A percentile compares a stretch with the other conserved stretches of the same genome.
Conservation (phyloP, 2,113 vertebrate genomes). For the Myanophis thanlyinensis region DNA sequence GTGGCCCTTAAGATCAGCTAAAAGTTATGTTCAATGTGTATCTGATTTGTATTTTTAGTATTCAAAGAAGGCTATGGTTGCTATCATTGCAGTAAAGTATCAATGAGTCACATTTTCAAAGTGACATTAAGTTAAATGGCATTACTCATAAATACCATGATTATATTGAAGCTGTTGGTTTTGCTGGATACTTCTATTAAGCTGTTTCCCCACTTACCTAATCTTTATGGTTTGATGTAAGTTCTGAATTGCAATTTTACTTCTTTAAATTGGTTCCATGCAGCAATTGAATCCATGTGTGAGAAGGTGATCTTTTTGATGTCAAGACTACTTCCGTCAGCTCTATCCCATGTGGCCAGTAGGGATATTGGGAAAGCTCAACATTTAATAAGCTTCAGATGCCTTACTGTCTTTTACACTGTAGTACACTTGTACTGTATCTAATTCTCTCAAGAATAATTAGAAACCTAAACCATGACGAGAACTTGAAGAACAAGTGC, state of each 20-base stretch:
- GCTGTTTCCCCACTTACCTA: not conserved
- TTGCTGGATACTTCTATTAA: not conserved
- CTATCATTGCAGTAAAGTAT: not conserved
- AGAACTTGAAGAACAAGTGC: not conserved
- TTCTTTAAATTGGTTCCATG: not conserved
- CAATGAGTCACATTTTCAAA: not conserved
- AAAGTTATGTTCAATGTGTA: not conserved
- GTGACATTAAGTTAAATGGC: not conserved
- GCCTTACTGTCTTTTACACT: not conserved
- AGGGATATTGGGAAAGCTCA: not conserved
- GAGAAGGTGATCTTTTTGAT: not conserved
- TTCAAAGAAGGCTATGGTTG: not conserved
- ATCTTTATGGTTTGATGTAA: not conserved
- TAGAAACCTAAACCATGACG: not conserved
- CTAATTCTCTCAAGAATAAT: not conserved
- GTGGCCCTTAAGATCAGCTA: not conserved
- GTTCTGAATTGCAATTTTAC: constrained; percentile 10
- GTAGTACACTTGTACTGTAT: not conserved
- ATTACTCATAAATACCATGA: not conserved
- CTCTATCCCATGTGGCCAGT: not conserved
- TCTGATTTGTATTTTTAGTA: not conserved
- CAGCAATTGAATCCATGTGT: not conserved
- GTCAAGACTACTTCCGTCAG: not conserved
- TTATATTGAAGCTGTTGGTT: not conserved
- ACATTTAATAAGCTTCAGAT: not conserved